Conservation (phyloP, 2,113 vertebrate species). For the Pygoscelis antarcticus region DNA sequence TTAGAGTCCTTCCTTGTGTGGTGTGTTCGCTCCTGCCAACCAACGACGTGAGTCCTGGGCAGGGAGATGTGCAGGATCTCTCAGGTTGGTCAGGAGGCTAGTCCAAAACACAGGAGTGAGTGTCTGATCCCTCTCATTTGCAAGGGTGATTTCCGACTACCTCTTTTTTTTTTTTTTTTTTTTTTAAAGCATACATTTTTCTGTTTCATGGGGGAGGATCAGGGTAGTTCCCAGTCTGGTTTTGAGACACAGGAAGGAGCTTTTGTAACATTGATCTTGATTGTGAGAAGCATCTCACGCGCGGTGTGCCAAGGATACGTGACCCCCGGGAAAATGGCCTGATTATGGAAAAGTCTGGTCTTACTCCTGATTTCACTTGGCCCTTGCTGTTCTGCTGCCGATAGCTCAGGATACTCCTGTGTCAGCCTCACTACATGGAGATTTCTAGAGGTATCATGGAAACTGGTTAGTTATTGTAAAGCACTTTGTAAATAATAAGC, state of each 20-base stretch:
- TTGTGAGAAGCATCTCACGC: neutral
- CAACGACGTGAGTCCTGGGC: accelerated
- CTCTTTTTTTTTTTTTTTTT: neutral
- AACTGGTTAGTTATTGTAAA: neutral
- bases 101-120: neutral
- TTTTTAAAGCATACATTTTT: neutral
- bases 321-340: neutral
- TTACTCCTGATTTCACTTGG: neutral
- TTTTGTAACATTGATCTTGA: neutral
- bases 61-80: neutral
- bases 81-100: neutral
- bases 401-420: neutral
- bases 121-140: neutral
- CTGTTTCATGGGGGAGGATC: neutral
- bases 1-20: neutral
- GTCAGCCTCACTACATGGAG: neutral
- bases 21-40: neutral
- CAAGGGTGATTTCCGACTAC: neutral
- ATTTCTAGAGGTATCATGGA: neutral
- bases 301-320: neutral
- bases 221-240: neutral
- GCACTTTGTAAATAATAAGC: neutral
- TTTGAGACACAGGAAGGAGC: neutral
- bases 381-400: neutral
- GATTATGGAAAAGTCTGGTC: neutral